A percentile compares a stretch with the other conserved stretches of the same genome.
Conservation (phyloP, 2,888 invertebrate genomes). For the Rotaria socialis region DNA sequence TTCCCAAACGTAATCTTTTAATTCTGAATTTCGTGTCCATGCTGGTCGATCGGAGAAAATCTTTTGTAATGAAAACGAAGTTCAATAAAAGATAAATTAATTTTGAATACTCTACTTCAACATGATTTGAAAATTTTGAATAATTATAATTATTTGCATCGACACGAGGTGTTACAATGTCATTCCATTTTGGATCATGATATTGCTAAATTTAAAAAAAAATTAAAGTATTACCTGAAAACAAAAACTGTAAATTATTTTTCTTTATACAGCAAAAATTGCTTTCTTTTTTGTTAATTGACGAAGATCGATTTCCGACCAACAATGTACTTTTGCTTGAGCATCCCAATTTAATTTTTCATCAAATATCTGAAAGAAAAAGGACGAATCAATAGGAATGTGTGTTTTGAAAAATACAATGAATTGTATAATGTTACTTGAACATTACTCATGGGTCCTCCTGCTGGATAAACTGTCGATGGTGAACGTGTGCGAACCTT, state of each 20-base stretch:
- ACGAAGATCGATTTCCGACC: neutral
- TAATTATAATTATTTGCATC: neutral
- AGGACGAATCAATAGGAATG: neutral
- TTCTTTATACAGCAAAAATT: neutral
- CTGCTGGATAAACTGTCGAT: neutral
- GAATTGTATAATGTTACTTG: neutral
- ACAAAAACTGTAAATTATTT: neutral
- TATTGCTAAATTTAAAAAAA: neutral
- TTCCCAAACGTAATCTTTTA: neutral
- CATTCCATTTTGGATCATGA: neutral
- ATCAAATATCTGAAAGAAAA: neutral
- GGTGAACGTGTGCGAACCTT: neutral
- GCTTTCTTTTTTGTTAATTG: neutral
- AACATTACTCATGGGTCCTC: neutral
- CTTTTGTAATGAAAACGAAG: too few species aligned
- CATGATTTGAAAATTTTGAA: neutral
- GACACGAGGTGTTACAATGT: too few species aligned
- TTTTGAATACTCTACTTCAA: too few species aligned
- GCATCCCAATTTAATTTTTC: neutral
- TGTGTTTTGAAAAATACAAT: neutral
- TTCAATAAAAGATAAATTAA: too few species aligned
- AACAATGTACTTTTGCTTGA: neutral
- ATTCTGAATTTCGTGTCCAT: neutral
- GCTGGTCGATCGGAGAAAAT: neutral
- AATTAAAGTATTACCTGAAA: too few species aligned